A percentile compares a stretch with the other conserved stretches of the same genome.
phyloP scores from a whole-genome alignment of 1,140 invertebrate genomes.

The Lordiphosa collinella region DNA sequence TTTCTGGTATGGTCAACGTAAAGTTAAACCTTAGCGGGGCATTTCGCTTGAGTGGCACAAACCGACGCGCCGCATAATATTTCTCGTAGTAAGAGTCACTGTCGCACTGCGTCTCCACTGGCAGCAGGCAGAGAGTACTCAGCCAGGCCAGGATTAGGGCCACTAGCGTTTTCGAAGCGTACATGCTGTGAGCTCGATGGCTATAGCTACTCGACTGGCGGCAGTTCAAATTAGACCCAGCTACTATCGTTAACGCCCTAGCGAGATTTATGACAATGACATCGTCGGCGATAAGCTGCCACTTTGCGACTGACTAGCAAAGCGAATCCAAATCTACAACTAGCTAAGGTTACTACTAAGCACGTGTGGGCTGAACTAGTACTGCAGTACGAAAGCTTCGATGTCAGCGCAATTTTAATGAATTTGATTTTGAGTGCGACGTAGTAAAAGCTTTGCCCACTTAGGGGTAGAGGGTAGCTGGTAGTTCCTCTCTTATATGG shows the following conservation, averaged over 20 bases:
- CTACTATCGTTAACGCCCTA: not conserved
- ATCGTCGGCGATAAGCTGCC: not conserved
- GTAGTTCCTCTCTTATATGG: constrained; percentile 21
- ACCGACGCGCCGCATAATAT: constrained; percentile 67
- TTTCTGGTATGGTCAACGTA: constrained; percentile 29
- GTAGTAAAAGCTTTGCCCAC: constrained; percentile 59
- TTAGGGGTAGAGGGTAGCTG: constrained; percentile 9
- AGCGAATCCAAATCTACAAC: constrained; percentile 18
- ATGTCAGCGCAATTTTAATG: constrained; percentile 37
- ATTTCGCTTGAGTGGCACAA: constrained; percentile 62
- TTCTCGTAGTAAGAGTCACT: constrained; percentile 75
- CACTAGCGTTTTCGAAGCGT: constrained; percentile 24
- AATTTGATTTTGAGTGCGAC: constrained; percentile 59
- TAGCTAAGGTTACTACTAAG: constrained; percentile 10
- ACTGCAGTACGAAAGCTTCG: constrained; percentile 2
- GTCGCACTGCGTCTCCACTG: constrained; percentile 61
- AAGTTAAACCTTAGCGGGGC: constrained; percentile 58
- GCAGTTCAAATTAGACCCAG: not conserved
- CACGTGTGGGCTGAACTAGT: constrained; percentile 37
- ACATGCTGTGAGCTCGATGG: constrained; percentile 24
- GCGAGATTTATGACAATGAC: constrained; percentile 5
- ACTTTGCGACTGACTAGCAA: not conserved
- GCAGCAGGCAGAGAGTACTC: constrained; percentile 53
- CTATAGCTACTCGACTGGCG: constrained; percentile 19
- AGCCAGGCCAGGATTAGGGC: constrained; percentile 41